Percentiles rank a stretch among this genome's conserved stretches.
phyloP scores from a whole-genome alignment of 1,140 invertebrate species.

The Nixonia krombeini region DNA sequence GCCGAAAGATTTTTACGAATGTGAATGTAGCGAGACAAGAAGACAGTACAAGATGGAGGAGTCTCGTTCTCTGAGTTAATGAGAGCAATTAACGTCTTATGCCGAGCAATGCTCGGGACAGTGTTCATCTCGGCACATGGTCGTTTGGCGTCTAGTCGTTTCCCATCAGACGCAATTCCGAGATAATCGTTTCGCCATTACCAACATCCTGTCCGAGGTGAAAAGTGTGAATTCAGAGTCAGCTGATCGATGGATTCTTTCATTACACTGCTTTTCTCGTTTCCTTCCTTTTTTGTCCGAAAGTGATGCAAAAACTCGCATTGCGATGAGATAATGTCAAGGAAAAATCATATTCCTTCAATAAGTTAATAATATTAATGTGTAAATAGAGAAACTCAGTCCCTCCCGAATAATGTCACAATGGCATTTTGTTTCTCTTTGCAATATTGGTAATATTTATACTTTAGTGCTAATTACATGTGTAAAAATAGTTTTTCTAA shows the following conservation, averaged over 20 bases:
- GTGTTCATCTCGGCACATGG: constrained; percentile 13
- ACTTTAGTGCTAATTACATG: too few relatives aligned
- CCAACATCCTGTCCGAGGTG: constrained; percentile 6
- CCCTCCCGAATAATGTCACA: too few relatives aligned
- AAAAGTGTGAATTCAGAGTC: neutral
- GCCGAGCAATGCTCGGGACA: constrained; percentile 10
- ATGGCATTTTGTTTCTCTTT: too few relatives aligned
- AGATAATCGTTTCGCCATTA: constrained; percentile 21
- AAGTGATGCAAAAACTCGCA: neutral
- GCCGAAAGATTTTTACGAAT: constrained; percentile 11
- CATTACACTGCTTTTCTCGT: neutral
- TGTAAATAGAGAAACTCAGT: too few relatives aligned
- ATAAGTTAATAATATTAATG: too few relatives aligned
- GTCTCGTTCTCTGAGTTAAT: constrained; percentile 26
- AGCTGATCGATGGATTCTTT: constrained; percentile 9
- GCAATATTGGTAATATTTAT: too few relatives aligned
- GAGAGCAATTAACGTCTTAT: constrained; percentile 31
- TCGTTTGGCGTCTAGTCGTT: constrained; percentile 13
- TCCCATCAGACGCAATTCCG: constrained; percentile 15
- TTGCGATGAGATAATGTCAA: too few relatives aligned
- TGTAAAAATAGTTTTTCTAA: too few relatives aligned
- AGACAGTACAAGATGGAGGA: constrained; percentile 17
- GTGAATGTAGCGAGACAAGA: constrained; percentile 3
- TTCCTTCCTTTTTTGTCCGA: constrained; percentile 2
- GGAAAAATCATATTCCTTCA: too few relatives aligned